Evolutionary conservation across 2,113 vertebrate species (phyloP), one percentile per base, ranked within the genome.

Genomic region (Pachycephala philippinensis): DNA sequence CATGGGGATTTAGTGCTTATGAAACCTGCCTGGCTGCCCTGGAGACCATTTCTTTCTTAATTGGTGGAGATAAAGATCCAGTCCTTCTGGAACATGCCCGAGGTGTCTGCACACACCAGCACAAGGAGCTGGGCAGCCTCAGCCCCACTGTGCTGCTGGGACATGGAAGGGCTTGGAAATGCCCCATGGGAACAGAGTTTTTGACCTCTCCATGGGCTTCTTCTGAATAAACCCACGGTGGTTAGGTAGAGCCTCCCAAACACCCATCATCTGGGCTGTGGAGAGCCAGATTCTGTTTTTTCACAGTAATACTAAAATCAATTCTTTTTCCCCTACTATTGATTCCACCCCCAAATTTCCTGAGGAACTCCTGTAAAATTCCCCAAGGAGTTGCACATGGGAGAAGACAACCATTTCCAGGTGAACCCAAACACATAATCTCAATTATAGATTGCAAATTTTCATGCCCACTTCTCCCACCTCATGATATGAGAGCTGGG

Each of bases 401-500:
- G 28, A 87, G 61, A 61, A 23, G 24, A 65, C 3, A 59, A 35
- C 26, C 10, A 21, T n/a, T 59, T 54, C 31, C 3, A 14, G 27
- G 40, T 72, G 42, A 49, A 21, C 44, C 77, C 76, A 72, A 70
- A 78, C 9, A 4, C 30, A 54, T 65, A 1, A 3, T 59, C 39
- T 59, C 27, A 27, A 27, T 65, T 47, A 63, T 7, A 40, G 3
- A 37, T 1, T 3, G 30, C 4, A 37, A 35, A 77, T 21, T 74
- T 80, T 72, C 64, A 33, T 24, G 7, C 45, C 60, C 35, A 15
- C 23, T 33, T 49, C 26, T 75, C n/a, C 35, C 39, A 54, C 3
- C 3, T 65, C 40, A 16, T 0, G 4, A 26, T 1, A 2, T 0
- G 2, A 47, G 64, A 84, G 59, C 24, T 0, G 0, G 17, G 35